phyloP scores from a whole-genome alignment of 2,797 vertebrate genomes.

The Toxotes lorentzi region DNA sequence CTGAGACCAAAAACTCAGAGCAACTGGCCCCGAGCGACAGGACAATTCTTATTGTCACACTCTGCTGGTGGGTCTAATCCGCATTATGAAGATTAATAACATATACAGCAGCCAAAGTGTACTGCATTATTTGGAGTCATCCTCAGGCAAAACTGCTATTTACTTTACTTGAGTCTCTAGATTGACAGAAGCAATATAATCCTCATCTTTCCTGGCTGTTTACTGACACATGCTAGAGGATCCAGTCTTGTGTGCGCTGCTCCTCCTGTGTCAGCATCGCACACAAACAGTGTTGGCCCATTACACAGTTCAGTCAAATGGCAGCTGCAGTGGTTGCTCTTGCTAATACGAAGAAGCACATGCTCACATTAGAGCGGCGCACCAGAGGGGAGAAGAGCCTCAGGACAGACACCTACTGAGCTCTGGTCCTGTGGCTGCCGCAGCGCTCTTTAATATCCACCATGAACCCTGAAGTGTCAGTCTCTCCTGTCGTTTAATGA shows the following conservation, averaged over 20 bases:
- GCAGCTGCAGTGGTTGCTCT: slow-evolving; percentile 51
- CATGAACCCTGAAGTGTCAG: slow-evolving; percentile 48
- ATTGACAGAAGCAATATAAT: slow-evolving; percentile 68
- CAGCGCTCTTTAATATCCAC: slow-evolving; percentile 64
- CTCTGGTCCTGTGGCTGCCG: slow-evolving; percentile 54
- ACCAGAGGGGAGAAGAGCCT: slow-evolving; percentile 58
- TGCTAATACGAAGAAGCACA: slow-evolving; percentile 68
- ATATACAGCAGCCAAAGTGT: slow-evolving; percentile 41
- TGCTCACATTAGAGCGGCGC: slow-evolving; percentile 56
- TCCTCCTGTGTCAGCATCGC: slow-evolving; percentile 59
- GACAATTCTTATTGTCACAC: slow-evolving; percentile 54
- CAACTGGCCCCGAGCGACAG: slow-evolving; percentile 42
- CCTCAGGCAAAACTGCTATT: slow-evolving; percentile 57
- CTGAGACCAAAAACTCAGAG: slow-evolving; percentile 35
- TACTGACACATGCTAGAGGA: slow-evolving; percentile 67
- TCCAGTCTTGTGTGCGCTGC: slow-evolving; percentile 28
- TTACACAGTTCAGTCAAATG: slow-evolving; percentile 67
- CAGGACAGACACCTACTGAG: slow-evolving; percentile 68
- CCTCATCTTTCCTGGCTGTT: slow-evolving; percentile 53
- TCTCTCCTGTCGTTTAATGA: slow-evolving; percentile 55
- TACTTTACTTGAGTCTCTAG: slow-evolving; percentile 41
- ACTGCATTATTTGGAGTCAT: slow-evolving; percentile 46
- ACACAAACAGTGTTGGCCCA: slow-evolving; percentile 60
- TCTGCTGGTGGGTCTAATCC: slow-evolving; percentile 55
- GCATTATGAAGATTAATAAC: slow-evolving; percentile 69